Evolutionary conservation across 2,888 invertebrate genomes (phyloP), one percentile per base, ranked within the genome.

Genomic region (Cenopis cana): DNA sequence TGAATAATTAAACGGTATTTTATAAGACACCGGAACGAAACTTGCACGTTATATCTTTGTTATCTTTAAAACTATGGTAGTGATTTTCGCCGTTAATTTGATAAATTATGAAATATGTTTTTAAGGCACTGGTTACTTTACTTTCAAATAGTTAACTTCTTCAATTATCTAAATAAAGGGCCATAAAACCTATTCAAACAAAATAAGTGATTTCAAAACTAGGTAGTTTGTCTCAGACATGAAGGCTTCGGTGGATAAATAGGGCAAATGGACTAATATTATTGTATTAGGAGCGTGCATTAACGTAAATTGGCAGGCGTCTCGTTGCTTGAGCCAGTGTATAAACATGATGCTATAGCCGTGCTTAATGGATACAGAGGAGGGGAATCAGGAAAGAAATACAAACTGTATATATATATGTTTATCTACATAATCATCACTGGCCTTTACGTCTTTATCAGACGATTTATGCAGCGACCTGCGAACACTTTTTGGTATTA

Each of bases 231-330:
- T 38, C 24, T 55, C 54, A 33, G 57, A 57, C 24, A 24, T 55
- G 56, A 50, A 55, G 50, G 56, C 50, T 64, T 46, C 24, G 33
- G 55, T 50, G 14, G 49, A 66, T 60, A 80, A 80, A 80, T 82
- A 82, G 79, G 81, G 85, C 82, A 82, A 87, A 84, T 83, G 82
- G 79, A 77, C 81, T 85, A 83, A 83, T 85, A 83, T 89, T 86
- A 85, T 88, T 76, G 78, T 81, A 85, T 81, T 81, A 82, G 78
- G 76, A 79, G 79, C 77, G 75, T 77, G 77, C 81, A 80, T 82
- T 84, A 83, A 78, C 74, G 76, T 77, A 73, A 76, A 79, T 84
- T 87, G 86, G 85, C 82, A 76, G 76, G 38, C 52, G 59, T 24
- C 41, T 68, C 5, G 59, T 75, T 62, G 57, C 36, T 66, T 69